Conservation (phyloP, 2,113 vertebrate species). For the Microtus montanus region DNA sequence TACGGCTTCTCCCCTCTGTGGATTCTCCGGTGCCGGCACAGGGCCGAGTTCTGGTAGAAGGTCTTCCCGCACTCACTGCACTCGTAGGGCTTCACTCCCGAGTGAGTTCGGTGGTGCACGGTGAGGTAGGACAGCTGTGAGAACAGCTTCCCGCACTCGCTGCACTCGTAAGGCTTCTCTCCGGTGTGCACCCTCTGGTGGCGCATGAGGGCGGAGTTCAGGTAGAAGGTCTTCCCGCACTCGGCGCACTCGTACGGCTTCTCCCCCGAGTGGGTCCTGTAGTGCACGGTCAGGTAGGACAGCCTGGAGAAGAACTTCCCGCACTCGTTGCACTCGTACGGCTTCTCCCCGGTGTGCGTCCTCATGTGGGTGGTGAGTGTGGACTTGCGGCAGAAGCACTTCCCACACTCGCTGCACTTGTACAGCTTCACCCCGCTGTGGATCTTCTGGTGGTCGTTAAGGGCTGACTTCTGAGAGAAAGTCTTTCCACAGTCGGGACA, state of each 20-base stretch:
- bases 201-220: constrained; percentile 79
- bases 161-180: constrained; percentile 82
- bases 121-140: constrained; percentile 82
- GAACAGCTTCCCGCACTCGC: constrained; percentile 81
- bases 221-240: constrained; percentile 81
- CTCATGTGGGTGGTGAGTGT: constrained; percentile 81
- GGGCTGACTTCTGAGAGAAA: constrained; percentile 84
- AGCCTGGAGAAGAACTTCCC: constrained; percentile 82
- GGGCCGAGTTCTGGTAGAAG: constrained; percentile 80
- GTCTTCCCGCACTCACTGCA: constrained; percentile 81
- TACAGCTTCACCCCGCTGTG: constrained; percentile 79
- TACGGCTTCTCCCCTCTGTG: constrained; percentile 81
- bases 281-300: constrained; percentile 80
- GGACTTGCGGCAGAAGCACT: constrained; percentile 82
- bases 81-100: constrained; percentile 79
- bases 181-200: constrained; percentile 82
- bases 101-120: constrained; percentile 81
- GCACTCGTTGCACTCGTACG: constrained; percentile 80
- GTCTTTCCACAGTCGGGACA: constrained; percentile 83
- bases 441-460: constrained; percentile 82
- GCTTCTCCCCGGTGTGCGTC: constrained; percentile 83
- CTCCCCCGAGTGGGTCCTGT: constrained; percentile 83
- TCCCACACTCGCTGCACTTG: constrained; percentile 81
- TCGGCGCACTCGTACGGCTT: constrained; percentile 82
- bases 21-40: constrained; percentile 77